These are phyloP conservation scores for Rhipidura dahli DNA, from an alignment of 2,113 vertebrate genomes.

Conservation along the genomic window DNA sequence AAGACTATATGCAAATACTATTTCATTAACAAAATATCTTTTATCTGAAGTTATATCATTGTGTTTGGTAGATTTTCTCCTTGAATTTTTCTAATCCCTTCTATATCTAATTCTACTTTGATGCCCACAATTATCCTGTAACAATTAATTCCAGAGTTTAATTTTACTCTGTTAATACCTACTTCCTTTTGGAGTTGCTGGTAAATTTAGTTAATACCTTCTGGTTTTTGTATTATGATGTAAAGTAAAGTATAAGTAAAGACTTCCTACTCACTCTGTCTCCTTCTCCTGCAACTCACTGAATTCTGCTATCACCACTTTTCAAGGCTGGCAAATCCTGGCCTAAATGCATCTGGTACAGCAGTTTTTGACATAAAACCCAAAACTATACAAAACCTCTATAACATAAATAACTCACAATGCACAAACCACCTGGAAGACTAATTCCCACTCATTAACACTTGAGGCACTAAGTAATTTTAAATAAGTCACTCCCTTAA, in stretches of 20 bases:
- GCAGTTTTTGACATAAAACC: constrained; percentile 5
- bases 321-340: not conserved
- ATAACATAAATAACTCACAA: not conserved
- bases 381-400: not conserved
- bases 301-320: not conserved
- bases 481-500: not conserved
- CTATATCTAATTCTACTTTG: not conserved
- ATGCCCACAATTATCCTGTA: not conserved
- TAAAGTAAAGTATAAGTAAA: not conserved
- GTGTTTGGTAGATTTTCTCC: not conserved
- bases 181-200: not conserved
- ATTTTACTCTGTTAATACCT: not conserved
- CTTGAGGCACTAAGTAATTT: not conserved
- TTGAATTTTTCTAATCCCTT: not conserved
- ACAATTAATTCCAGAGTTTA: not conserved
- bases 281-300: not conserved
- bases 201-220: not conserved
- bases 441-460: not conserved
- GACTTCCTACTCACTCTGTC: not conserved
- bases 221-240: not conserved
- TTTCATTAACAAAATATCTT: not conserved
- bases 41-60: not conserved
- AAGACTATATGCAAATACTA: not conserved
- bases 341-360: not conserved
- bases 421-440: not conserved